These are phyloP conservation scores for Drosophila colorata DNA, from an alignment of 2,888 invertebrate genomes.

Conservation along the genomic window DNA sequence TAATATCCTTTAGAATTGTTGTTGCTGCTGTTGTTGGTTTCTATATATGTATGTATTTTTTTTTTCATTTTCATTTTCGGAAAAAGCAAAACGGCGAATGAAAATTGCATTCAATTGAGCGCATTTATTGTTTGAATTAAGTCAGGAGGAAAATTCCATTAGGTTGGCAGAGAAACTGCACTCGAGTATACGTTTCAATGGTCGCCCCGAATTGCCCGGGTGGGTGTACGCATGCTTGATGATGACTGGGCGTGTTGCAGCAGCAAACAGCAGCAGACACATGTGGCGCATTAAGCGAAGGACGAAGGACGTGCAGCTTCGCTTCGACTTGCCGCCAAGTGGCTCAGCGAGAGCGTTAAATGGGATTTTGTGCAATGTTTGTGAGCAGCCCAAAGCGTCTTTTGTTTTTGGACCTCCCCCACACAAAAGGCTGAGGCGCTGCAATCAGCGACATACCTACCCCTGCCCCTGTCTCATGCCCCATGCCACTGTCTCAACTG, in stretches of 20 bases:
- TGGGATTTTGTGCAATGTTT: conserved; percentile 69
- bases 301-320: conserved; percentile 42
- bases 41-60: conserved; percentile 10
- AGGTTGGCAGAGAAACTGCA: conserved; percentile 77
- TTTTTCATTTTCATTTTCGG: conserved; percentile 45
- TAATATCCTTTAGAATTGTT: conserved; percentile 69
- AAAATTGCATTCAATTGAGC: conserved; percentile 84
- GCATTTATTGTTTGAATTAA: conserved; percentile 85
- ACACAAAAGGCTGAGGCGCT: conserved; percentile 30
- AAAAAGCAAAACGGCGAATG: conserved; percentile 70
- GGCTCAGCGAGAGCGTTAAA: conserved; percentile 59
- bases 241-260: conserved; percentile 56
- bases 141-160: conserved; percentile 85
- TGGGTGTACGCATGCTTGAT: conserved; percentile 30
- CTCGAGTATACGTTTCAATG: conserved; percentile 35
- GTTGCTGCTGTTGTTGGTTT: conserved; percentile 30
- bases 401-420: conserved; percentile 52
- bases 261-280: conserved; percentile 44
- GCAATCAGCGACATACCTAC: conserved; percentile 56
- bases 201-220: conserved; percentile 28
- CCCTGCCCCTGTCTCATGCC: conserved; percentile 11
- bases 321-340: conserved; percentile 46
- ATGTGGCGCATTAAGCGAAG: conserved; percentile 63
- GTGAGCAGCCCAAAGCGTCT: conserved; percentile 38
- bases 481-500: conserved; percentile 16